phyloP scores from a whole-genome alignment of 1,140 invertebrate genomes.

The Penaeus vannamei region DNA sequence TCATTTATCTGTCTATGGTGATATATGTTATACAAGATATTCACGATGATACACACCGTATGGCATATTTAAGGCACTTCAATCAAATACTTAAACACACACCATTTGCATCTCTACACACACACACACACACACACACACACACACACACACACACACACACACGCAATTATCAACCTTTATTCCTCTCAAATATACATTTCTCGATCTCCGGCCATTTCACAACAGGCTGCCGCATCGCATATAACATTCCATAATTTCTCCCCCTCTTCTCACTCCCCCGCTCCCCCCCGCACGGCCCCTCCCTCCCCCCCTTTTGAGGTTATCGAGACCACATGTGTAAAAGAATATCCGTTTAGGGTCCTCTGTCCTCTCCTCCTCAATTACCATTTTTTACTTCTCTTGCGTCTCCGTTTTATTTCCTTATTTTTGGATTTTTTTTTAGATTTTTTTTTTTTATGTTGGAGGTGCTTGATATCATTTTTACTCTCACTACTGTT shows the following conservation, averaged over 20 bases:
- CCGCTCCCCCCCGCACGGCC: background rate
- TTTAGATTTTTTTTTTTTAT: background rate
- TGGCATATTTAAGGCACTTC: too few relatives aligned
- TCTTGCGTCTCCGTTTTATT: background rate
- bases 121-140: too few relatives aligned
- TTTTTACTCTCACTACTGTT: background rate
- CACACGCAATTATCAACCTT: too few relatives aligned
- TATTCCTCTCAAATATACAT: background rate
- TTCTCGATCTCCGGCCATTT: background rate
- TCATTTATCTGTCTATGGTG: too few relatives aligned
- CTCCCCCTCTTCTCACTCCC: background rate
- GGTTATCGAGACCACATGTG: background rate
- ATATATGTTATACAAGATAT: too few relatives aligned
- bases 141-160: too few relatives aligned
- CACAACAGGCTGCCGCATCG: background rate
- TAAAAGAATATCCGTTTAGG: too few relatives aligned
- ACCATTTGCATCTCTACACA: too few relatives aligned
- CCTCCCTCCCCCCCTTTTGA: background rate
- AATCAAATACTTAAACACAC: too few relatives aligned
- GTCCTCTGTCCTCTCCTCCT: background rate
- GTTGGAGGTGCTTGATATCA: background rate
- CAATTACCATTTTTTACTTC: conserved; percentile 5
- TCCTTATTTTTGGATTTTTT: background rate
- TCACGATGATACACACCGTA: too few relatives aligned
- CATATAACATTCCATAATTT: conserved; percentile 1